phyloP scores from a whole-genome alignment of 2,888 invertebrate species.

The Dioctria rufipes region DNA sequence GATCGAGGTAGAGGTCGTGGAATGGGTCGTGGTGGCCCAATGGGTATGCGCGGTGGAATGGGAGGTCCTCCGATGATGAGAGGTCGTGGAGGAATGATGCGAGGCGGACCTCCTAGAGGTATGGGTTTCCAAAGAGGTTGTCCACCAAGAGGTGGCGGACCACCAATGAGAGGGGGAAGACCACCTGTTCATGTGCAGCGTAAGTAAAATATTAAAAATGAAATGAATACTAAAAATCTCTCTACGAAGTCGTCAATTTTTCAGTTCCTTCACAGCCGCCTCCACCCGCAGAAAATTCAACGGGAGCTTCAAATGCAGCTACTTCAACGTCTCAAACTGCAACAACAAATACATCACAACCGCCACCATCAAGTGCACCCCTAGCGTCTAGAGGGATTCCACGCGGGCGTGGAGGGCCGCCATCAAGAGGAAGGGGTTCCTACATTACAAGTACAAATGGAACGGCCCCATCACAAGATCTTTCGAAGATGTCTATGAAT shows the following conservation, averaged over 20 bases:
- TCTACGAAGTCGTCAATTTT: constrained; percentile 44
- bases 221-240: constrained; percentile 35
- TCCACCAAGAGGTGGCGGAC: constrained; percentile 64
- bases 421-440: constrained; percentile 68
- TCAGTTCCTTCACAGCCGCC: constrained; percentile 53
- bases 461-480: constrained; percentile 61
- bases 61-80: constrained; percentile 61
- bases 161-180: constrained; percentile 64
- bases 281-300: constrained; percentile 45
- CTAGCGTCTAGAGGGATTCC: constrained; percentile 63
- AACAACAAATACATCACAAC: constrained; percentile 59
- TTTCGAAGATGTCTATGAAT: constrained; percentile 64
- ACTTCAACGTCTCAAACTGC: constrained; percentile 66
- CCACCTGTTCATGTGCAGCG: constrained; percentile 69
- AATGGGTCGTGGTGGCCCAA: constrained; percentile 70
- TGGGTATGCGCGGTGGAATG: constrained; percentile 68
- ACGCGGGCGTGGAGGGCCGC: constrained; percentile 68
- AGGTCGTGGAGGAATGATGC: constrained; percentile 50
- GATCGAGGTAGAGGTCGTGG: constrained; percentile 70
- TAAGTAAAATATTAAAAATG: constrained; percentile 63
- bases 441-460: constrained; percentile 68
- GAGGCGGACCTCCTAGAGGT: constrained; percentile 61
- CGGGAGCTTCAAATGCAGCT: constrained; percentile 64
- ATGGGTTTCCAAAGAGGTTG: constrained; percentile 64
- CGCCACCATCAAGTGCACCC: constrained; percentile 60